Evolutionary conservation across 2,888 invertebrate genomes (phyloP), one percentile per base, ranked within the genome.

Genomic region (Eilema caniola): DNA sequence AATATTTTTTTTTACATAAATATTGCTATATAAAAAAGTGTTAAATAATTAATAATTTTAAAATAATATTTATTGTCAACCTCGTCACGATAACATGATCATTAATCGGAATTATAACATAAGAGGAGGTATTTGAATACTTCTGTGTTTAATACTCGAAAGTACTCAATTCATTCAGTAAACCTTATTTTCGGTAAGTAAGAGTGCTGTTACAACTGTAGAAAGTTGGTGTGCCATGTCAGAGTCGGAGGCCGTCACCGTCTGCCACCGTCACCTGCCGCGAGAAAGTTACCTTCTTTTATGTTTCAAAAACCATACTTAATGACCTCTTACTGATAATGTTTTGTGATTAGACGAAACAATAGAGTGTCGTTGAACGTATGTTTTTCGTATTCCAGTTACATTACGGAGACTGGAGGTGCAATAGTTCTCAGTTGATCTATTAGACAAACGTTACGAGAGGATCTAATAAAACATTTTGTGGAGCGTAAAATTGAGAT

Each of bases 251-350:
- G 24, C 66, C 69, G 65, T 41, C 72, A 33, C 59, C 66, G 70
- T 65, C 73, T 70, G 65, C 73, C 67, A 68, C 76, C 72, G 78
- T 73, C 75, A 67, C 71, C 70, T 67, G 41, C 65, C 74, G 75
- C 84, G 86, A 86, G 87, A 88, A 88, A 88, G 87, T 88, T 84
- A 75, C 74, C 74, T 72, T 80, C 74, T 75, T 77, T 81, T 80
- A 77, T 75, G 53, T 75, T 79, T 71, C 61, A 68, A 74, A 72
- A 71, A 81, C 80, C 81, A 83, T 83, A 82, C 84, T 83, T 84
- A 84, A 86, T 85, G 81, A 82, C 78, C 75, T 75, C 73, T 75
- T 75, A 71, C 75, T 75, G 56, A 66, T 59, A 67, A 24, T 59
- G 61, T 31, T 33, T 63, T 31, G 59, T 56, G 56, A 47, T 62